Evolutionary conservation across 2,797 vertebrate genomes (phyloP), one percentile per base, ranked within the genome.

Genomic region (Scleropages formosus): DNA sequence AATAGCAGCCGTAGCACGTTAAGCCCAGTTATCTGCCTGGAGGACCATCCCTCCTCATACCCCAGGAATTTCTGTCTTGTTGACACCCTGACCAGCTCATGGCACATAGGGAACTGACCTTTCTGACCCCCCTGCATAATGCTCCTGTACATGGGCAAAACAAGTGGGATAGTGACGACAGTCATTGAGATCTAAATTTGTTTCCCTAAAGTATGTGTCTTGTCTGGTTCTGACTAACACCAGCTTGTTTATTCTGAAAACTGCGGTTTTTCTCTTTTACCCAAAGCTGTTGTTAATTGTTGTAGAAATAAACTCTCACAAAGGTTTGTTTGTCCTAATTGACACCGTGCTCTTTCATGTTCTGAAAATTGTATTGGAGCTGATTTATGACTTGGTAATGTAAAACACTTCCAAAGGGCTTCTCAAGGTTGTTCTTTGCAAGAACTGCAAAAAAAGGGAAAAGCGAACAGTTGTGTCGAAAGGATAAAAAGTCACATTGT

Each of bases 21-120:
- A 59, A 63, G 59, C 63, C 75, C 59, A n/a, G 63, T 68, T 61
- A 68, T 76, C 67, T 70, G 58, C 68, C 39, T 70, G 9, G 59
- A 61, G 59, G 59, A 61, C n/a, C 59, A 18, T 4, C 58, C 4
- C 16, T 18, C 24, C 71, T 71, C 51, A 58, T 27, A 71, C 24
- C 49, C 47, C 9, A 6, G 51, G 46, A 53, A 63, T 76, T 72
- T 59, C 46, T 71, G 20, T 51, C 59, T 26, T 62, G 53, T 72
- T 62, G 71, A 64, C 39, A 16, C 46, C 60, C 26, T 49, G 31
- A 53, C n/a, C 67, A 7, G 46, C 4, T 2, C 26, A n/a, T 71
- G 26, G 15, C 67, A 24, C 46, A 49, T 49, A 51, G 8, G 20
- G 44, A 46, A 69, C 47, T 11, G 47, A 12, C 20, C 22, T 27